Evolutionary conservation across 2,113 vertebrate genomes (phyloP).

Genomic region (Ciconia maguari): DNA sequence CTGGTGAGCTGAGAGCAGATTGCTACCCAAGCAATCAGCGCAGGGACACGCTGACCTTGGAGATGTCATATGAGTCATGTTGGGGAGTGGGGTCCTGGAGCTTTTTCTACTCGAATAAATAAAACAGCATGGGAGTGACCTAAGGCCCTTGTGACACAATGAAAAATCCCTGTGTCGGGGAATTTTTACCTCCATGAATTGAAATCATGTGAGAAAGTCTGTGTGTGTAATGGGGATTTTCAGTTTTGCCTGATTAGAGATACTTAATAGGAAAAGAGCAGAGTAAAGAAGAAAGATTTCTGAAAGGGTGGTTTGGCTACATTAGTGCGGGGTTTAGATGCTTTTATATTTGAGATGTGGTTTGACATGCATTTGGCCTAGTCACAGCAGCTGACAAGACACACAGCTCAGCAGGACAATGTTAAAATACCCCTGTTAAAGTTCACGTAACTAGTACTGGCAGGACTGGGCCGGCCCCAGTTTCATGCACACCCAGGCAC

Average conservation of each 20-base stretch:
- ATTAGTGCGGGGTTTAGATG: neutral
- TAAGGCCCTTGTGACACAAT: neutral
- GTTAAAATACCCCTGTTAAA: neutral
- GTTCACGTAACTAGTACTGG: fast-evolving
- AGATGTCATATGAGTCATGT: neutral
- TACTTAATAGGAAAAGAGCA: neutral
- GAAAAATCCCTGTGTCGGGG: neutral
- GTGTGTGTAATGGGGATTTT: neutral
- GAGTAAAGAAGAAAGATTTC: neutral
- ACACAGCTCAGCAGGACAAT: neutral
- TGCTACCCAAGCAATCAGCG: neutral
- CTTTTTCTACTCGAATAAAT: neutral
- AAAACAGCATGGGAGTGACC: neutral
- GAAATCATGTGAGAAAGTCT: slow-evolving; percentile 6
- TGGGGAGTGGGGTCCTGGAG: neutral
- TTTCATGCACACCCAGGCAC: neutral
- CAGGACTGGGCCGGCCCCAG: neutral
- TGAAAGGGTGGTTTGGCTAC: neutral
- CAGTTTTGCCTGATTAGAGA: slow-evolving; percentile 14
- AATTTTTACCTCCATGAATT: neutral
- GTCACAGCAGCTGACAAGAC: neutral
- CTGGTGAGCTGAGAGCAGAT: neutral
- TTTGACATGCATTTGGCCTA: neutral
- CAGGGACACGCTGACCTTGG: neutral
- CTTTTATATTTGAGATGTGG: neutral